phyloP scores from a whole-genome alignment of 1,140 invertebrate genomes.

The Solenopsis fugax region DNA sequence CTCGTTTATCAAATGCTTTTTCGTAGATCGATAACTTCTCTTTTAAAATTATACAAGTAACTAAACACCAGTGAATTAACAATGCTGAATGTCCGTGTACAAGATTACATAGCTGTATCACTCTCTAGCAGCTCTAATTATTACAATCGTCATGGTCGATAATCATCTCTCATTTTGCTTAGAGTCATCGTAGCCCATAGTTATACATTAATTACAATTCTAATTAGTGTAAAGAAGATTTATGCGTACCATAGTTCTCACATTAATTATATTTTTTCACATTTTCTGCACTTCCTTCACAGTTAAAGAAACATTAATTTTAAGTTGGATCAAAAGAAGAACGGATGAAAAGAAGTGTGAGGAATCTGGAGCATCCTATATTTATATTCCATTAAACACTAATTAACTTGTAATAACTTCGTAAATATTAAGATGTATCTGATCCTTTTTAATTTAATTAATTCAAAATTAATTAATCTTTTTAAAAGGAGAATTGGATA shows the following conservation, averaged over 20 bases:
- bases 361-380: background rate
- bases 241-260: conserved; percentile 2
- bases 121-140: background rate
- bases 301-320: conserved; percentile 29
- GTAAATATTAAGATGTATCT: background rate
- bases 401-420: conserved; percentile 9
- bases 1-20: background rate
- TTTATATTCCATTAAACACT: background rate
- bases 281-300: conserved; percentile 17
- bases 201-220: conserved; percentile 37
- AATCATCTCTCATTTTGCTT: conserved; percentile 36
- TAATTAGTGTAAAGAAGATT: conserved; percentile 40
- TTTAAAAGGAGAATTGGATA: background rate
- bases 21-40: background rate
- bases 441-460: too few relatives aligned
- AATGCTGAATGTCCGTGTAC: background rate
- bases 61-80: background rate
- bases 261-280: conserved; percentile 21
- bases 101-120: background rate
- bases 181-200: background rate
- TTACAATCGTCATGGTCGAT: conserved; percentile 47
- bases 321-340: background rate
- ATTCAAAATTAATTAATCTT: background rate
- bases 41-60: background rate
- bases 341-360: background rate